A percentile compares a stretch with the other conserved stretches of the same genome.
Evolutionary conservation across 2,888 invertebrate genomes (phyloP).

Genomic region (Lobophora halterata): DNA sequence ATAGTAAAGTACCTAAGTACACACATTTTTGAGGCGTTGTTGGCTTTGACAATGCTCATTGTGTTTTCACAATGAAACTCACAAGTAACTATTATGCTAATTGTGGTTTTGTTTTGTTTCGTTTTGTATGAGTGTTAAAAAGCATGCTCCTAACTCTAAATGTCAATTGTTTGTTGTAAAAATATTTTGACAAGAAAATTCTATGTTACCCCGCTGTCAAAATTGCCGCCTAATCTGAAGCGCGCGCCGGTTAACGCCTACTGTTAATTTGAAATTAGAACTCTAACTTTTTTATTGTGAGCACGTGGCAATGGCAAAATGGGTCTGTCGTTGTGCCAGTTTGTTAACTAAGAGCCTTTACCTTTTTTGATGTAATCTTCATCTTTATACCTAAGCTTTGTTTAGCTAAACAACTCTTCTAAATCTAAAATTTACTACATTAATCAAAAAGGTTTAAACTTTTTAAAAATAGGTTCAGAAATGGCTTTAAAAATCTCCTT

Average conservation of each 20-base stretch:
- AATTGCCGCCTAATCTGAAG: constrained; percentile 67
- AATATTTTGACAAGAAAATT: constrained; percentile 79
- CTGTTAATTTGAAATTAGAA: constrained; percentile 68
- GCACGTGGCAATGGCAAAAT: constrained; percentile 63
- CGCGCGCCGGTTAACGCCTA: constrained; percentile 60
- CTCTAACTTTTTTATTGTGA: constrained; percentile 69
- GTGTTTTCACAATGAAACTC: constrained; percentile 39
- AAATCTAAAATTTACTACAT: too few relatives aligned
- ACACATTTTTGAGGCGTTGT: constrained; percentile 13
- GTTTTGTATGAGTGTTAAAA: constrained; percentile 53
- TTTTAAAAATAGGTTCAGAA: not conserved
- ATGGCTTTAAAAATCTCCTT: constrained; percentile 10
- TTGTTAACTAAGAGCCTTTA: constrained; percentile 19
- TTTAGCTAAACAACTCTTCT: too few relatives aligned
- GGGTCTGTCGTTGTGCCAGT: constrained; percentile 38
- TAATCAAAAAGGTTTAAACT: too few relatives aligned
- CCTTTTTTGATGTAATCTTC: too few relatives aligned
- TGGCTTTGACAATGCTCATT: constrained; percentile 26
- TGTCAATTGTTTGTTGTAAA: constrained; percentile 75
- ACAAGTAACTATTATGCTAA: constrained; percentile 74
- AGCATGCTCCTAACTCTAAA: constrained; percentile 42
- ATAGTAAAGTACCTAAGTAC: constrained; percentile 20
- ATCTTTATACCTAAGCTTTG: too few relatives aligned
- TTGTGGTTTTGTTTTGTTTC: constrained; percentile 79
- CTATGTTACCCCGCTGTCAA: constrained; percentile 65